Base-by-base conservation (phyloP, 2,888 invertebrate genomes). In the Tinea pellionella region DNA sequence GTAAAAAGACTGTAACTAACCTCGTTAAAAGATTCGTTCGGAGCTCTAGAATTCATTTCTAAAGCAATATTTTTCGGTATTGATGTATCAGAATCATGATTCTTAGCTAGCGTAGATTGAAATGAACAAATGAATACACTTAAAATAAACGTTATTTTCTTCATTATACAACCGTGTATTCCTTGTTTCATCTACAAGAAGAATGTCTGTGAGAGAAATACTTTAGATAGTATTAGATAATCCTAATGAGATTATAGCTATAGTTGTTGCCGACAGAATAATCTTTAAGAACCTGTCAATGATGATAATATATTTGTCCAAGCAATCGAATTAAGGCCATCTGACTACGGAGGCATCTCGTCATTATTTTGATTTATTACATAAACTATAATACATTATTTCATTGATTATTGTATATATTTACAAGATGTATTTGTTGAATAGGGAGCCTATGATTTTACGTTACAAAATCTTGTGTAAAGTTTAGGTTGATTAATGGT, bases 81-180 rank as follows among this genome's bases (percentile, higher is more conserved):
- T 24, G 24, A 37, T 6, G 37, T 12, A 12, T 37, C 37, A 9
- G 37, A n/a, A 12, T 9, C 37, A 37, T 24, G 24, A 24, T 37
- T 37, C 37, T 37, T 37, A 37, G 37, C 37, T 37, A 37, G 9
- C 2, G 37, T 37, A 12, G n/a, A n/a, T 16, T 16, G 7, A 47
- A 41, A 74, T 24, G 91, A 84, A 32, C 80, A 78, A 18, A 80
- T 64, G 18, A 75, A 67, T 55, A 75, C 43, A 53, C 73, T 68
- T 43, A 85, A 65, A 4, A 78, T 16, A 1, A 82, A 59, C 9
- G 82, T 57, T 67, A 89, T 89, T 62, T 82, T 53, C 53, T 24
- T 53, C 53, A 53, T 53, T 53, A 18, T 53, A 9, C 53, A 3
- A 18, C 3, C 53, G 53, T 53, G 16, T 53, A 24, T 24, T 53